Evolutionary conservation across 2,888 invertebrate species (phyloP).

Genomic region (Nomada fabriciana): DNA sequence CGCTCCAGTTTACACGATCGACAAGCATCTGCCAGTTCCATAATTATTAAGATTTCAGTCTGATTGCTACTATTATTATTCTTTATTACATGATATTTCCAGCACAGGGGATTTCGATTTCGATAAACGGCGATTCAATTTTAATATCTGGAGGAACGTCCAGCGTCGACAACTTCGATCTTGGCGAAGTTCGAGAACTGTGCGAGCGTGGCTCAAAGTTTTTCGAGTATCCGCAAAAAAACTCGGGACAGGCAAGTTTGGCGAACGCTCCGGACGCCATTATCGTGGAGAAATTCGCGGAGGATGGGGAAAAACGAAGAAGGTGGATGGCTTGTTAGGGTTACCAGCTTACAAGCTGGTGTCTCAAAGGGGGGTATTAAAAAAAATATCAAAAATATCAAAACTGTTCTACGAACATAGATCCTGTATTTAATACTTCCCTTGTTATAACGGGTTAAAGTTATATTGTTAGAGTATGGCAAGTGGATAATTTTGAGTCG

Average conservation of each 20-base stretch:
- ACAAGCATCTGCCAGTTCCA: neutral
- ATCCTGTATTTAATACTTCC: too few species aligned
- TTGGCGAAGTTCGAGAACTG: slow-evolving; percentile 5
- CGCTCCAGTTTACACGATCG: neutral
- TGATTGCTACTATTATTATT: too few species aligned
- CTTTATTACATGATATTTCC: too few species aligned
- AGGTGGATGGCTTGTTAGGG: too few species aligned
- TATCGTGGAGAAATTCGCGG: slow-evolving; percentile 16
- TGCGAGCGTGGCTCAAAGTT: slow-evolving; percentile 14
- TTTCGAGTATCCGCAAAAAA: slow-evolving; percentile 4
- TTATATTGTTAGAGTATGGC: neutral
- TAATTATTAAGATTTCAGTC: too few species aligned
- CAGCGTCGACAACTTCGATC: slow-evolving; percentile 14
- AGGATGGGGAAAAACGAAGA: neutral
- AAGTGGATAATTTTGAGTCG: neutral
- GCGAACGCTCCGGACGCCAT: neutral
- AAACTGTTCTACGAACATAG: too few species aligned
- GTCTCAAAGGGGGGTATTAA: too few species aligned
- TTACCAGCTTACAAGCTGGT: too few species aligned
- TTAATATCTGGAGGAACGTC: slow-evolving; percentile 20
- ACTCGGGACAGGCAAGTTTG: slow-evolving; percentile 4
- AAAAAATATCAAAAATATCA: too few species aligned
- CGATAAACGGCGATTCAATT: slow-evolving; percentile 13
- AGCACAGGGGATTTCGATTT: too few species aligned
- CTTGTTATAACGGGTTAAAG: too few species aligned